A percentile compares a stretch with the other conserved stretches of the same genome.
These are phyloP conservation scores for Promerops cafer DNA, from an alignment of 2,113 vertebrate genomes.

Conservation along the genomic window DNA sequence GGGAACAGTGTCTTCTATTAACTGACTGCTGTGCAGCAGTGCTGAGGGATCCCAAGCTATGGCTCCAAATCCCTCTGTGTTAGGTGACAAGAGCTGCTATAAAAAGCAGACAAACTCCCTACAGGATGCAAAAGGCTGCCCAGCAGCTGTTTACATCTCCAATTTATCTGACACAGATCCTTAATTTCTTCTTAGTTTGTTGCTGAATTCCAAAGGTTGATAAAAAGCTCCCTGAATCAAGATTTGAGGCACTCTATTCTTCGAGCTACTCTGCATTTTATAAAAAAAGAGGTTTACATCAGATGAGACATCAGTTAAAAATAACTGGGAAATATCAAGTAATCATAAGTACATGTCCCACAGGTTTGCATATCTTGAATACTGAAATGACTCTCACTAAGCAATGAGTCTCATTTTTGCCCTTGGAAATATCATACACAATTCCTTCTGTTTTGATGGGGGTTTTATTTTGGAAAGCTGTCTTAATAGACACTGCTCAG, in stretches of 20 bases:
- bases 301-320: constrained; percentile 32
- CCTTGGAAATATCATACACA: neutral
- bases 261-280: neutral
- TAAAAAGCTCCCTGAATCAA: neutral
- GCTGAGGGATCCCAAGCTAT: neutral
- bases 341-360: neutral
- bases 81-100: neutral
- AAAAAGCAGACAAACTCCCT: neutral
- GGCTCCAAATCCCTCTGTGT: neutral
- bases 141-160: neutral
- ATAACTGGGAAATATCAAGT: neutral
- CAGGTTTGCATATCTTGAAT: constrained; percentile 4
- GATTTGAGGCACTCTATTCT: neutral
- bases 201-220: neutral
- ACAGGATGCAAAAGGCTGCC: neutral
- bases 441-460: neutral
- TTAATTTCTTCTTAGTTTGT: neutral
- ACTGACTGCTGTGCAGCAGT: neutral
- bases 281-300: neutral
- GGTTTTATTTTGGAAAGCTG: neutral
- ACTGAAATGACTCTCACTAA: neutral
- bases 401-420: neutral
- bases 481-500: neutral
- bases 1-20: neutral
- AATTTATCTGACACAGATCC: neutral